Evolutionary conservation across 2,797 vertebrate species (phyloP), one percentile per base, ranked within the genome.

Genomic region (Naso thynnoides): DNA sequence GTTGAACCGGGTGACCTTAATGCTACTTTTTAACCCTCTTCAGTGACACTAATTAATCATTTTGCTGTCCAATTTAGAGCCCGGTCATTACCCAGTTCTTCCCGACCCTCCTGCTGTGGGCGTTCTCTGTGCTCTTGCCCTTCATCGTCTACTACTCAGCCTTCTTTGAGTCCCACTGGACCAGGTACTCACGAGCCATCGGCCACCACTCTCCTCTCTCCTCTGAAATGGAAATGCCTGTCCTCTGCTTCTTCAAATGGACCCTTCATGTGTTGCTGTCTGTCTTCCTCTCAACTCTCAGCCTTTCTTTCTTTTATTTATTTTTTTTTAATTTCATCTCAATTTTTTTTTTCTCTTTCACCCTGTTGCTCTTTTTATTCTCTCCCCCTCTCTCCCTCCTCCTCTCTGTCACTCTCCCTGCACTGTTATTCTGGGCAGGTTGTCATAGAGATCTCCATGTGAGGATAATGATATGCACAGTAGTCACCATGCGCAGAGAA

Each of bases 151-250:
- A 97, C 93, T 96, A 97, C 88, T 99, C 98, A 0, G 94, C 96
- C 4, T 97, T 99, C 94, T 95, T 98, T 1, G 98, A 99, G 86
- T 95, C 95, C 21, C 98, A 99, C 92, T 99, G 98, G 98, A 99
- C 97, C 8, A 97, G 97, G 98, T 99, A 94, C 67, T 75, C 61
- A 59, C 65, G 74, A 63, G 49, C 70, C 63, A 44, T 75, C 29
- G 5, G 48, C 68, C 39, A 44, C 58, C 3, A 16, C 38, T 71
- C 52, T 67, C 62, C 60, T 27, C 61, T 65, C 38, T n/a, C 53
- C 54, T 73, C 59, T 78, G 53, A 78, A 86, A 79, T 75, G 72
- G 73, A 86, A 84, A 82, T 75, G 47, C 64, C 38, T 16, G 50
- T 76, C 38, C 60, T 81, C 67, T 31, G 18, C 73, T 59, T 75